Evolutionary conservation across 2,113 vertebrate genomes (phyloP).

Genomic region (Platysteira castanea): DNA sequence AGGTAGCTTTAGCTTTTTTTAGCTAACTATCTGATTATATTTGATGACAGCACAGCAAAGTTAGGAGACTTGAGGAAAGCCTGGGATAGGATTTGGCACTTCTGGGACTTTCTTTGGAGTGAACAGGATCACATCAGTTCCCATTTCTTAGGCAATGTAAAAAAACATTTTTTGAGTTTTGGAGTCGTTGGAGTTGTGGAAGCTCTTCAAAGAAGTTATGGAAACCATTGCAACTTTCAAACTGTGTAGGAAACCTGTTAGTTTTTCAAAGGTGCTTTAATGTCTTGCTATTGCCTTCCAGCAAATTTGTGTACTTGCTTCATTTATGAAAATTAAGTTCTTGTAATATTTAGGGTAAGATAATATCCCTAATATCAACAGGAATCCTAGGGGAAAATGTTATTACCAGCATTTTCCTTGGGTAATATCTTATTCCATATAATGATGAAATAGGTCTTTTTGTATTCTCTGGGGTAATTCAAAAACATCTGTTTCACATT

Average conservation of each 20-base stretch:
- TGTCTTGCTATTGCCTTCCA: background rate
- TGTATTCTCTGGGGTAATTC: conserved; percentile 34
- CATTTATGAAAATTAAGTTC: conserved; percentile 36
- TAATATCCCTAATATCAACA: conserved; percentile 30
- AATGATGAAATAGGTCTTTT: conserved; percentile 11
- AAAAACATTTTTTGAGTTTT: background rate
- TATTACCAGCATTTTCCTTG: conserved; percentile 12
- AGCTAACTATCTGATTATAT: background rate
- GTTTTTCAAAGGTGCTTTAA: background rate
- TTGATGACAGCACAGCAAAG: background rate
- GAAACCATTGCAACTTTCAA: background rate
- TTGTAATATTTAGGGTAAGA: conserved; percentile 27
- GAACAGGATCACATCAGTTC: background rate
- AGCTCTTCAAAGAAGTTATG: background rate
- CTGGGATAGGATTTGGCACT: background rate
- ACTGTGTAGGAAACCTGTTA: background rate
- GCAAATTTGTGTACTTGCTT: conserved; percentile 3
- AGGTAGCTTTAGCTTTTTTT: background rate
- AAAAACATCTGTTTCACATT: conserved; percentile 45
- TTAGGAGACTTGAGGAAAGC: background rate
- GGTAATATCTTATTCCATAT: conserved; percentile 14
- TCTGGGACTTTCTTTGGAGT: background rate
- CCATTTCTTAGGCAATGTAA: background rate
- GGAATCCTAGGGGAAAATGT: conserved; percentile 18
- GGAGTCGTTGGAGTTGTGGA: background rate